Conservation (phyloP, 2,797 vertebrate species). For the Simalia tracyae region DNA sequence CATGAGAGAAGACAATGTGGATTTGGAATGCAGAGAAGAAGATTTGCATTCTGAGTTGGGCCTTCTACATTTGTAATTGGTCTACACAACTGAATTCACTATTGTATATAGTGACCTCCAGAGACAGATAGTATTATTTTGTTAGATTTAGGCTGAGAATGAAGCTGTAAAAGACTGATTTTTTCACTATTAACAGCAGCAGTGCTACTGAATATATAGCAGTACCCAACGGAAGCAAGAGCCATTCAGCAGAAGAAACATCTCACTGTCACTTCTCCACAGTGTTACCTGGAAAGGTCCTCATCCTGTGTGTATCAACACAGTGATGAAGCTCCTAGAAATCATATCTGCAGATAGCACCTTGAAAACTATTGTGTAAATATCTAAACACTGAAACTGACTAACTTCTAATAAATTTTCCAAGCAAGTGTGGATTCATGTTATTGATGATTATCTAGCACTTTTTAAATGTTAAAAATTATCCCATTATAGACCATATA, state of each 20-base stretch:
- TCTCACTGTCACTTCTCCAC: not conserved
- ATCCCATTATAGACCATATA: not conserved
- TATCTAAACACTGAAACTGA: not conserved
- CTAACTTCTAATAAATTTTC: not conserved
- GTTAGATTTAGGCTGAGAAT: not conserved
- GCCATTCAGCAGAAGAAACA: not conserved
- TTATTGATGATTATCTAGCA: not conserved
- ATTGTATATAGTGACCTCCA: not conserved
- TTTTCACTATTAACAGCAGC: not conserved
- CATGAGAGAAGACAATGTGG: not conserved
- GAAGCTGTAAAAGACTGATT: not conserved
- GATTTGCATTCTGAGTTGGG: not conserved
- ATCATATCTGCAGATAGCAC: not conserved
- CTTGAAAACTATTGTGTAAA: not conserved
- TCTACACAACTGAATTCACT: not conserved
- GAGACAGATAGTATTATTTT: not conserved
- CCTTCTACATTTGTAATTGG: not conserved
- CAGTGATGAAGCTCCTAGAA: not conserved
- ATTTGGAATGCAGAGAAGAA: not conserved
- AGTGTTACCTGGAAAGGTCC: not conserved
- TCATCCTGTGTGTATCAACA: not conserved
- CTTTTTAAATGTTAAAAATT: not conserved
- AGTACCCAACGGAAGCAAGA: not conserved
- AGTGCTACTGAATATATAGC: not conserved
- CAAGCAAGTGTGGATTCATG: not conserved